These are phyloP conservation scores for Chrysogorgia sp. DNA, from an alignment of 92 coral and sea anemone genomes.

Conservation along the genomic window DNA sequence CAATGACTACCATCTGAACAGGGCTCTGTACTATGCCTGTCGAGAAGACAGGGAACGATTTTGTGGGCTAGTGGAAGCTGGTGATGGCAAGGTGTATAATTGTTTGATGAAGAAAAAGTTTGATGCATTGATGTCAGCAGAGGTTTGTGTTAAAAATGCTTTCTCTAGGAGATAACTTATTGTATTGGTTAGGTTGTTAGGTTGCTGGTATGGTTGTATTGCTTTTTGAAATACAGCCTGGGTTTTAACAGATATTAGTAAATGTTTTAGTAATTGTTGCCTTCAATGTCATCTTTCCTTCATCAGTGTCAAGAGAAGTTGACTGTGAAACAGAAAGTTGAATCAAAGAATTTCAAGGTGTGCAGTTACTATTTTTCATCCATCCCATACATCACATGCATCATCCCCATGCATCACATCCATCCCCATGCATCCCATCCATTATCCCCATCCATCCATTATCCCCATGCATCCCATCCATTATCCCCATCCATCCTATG, in stretches of 20 bases:
- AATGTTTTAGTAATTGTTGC: not conserved
- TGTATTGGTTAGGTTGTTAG: not conserved
- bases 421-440: too few relatives aligned
- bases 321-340: constrained; percentile 77
- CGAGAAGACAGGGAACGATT: constrained; percentile 86
- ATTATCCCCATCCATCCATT: too few relatives aligned
- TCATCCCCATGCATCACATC: too few relatives aligned
- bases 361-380: too few relatives aligned
- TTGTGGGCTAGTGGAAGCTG: constrained; percentile 75
- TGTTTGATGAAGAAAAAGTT: constrained; percentile 78
- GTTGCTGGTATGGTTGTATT: not conserved
- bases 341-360: constrained; percentile 76
- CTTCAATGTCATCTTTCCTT: not conserved
- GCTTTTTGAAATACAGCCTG: too few relatives aligned
- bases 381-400: too few relatives aligned
- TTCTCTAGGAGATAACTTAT: not conserved
- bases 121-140: constrained; percentile 75
- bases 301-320: constrained; percentile 74
- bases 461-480: too few relatives aligned
- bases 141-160: constrained; percentile 67
- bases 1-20: constrained; percentile 87
- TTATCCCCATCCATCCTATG: too few relatives aligned
- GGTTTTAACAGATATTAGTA: too few relatives aligned
- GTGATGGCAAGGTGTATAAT: constrained; percentile 84
- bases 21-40: constrained; percentile 92